A percentile compares a stretch with the other conserved stretches of the same genome.
These are phyloP conservation scores for Drosophila aldrichi DNA, from an alignment of 2,888 invertebrate genomes.

Conservation along the genomic window DNA sequence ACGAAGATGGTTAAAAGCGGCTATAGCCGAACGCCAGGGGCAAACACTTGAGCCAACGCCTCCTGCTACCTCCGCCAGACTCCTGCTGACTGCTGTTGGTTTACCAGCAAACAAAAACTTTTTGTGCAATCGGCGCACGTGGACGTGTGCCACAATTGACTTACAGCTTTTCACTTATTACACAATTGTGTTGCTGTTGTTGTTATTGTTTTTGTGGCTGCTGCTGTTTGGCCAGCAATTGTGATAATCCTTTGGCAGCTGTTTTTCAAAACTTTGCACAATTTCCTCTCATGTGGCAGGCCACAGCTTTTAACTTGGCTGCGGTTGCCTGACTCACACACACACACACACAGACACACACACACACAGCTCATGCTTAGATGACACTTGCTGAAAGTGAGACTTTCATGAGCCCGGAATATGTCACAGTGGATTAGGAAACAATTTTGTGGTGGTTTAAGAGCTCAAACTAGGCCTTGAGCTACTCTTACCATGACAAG, in stretches of 20 bases:
- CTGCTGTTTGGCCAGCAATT: slow-evolving; percentile 46
- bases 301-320: slow-evolving; percentile 33
- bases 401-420: neutral
- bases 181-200: slow-evolving; percentile 16
- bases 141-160: slow-evolving; percentile 65
- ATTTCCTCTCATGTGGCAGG: slow-evolving; percentile 37
- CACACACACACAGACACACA: too few species aligned
- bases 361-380: neutral
- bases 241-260: slow-evolving; percentile 51
- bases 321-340: neutral
- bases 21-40: slow-evolving; percentile 6
- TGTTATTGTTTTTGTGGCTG: slow-evolving; percentile 6
- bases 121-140: slow-evolving; percentile 49
- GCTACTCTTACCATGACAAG: neutral
- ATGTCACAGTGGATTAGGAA: neutral
- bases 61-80: neutral
- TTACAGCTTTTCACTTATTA: slow-evolving; percentile 59
- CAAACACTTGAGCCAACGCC: slow-evolving; percentile 15
- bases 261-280: slow-evolving; percentile 29
- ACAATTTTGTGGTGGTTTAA: neutral
- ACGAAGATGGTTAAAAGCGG: slow-evolving; percentile 38
- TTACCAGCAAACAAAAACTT: slow-evolving; percentile 46
- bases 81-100: slow-evolving; percentile 21
- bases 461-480: neutral
- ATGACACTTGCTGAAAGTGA: slow-evolving; percentile 24